Evolutionary conservation across 2,113 vertebrate species (phyloP), one percentile per base, ranked within the genome.

Genomic region (Actinemys pallida): DNA sequence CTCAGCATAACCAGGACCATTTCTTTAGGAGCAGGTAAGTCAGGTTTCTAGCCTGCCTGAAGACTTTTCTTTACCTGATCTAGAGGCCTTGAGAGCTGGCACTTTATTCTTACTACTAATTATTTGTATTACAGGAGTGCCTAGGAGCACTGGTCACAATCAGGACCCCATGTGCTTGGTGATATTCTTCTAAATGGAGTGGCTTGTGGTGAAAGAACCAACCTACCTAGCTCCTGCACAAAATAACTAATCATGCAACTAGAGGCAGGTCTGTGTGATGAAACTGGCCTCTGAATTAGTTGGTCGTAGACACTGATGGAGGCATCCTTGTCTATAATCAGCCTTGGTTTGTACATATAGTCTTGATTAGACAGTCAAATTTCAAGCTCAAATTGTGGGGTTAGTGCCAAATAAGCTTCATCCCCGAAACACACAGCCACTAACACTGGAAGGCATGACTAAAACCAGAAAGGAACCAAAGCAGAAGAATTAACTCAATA

Each of bases 281-380:
- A 75, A 75, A 42, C n/a, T n/a, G 22, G 19, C n/a, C 39, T n/a
- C 69, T 20, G 20, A 22, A 42, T 75, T 39, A 75, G 39, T 10
- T 39, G 35, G 11, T 69, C 8, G 5, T 39, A 10, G 12, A 35
- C 6, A 14, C 11, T 42, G 9, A 52, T 6, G 49, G 31, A 85
- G 13, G n/a, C 4, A 80, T 72, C 35, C 50, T 25, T 81, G 53
- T 72, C 90, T 78, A 83, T 1, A 75, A 39, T 3, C 13, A 81
- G 29, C 5, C 83, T 8, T 78, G 35, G 5, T 42, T 78, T 31
- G 78, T 50, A 54, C 88, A 83, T 90, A 84, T 12, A 87, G 59
- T n/a, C 82, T 62, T 79, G n/a, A 82, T 53, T 83, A 59, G 45
- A 69, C 42, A 89, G 25, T 91, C 83, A 72, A 87, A 94, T 89